phyloP scores from a whole-genome alignment of 1,140 invertebrate species.

The Penaeus vannamei region DNA sequence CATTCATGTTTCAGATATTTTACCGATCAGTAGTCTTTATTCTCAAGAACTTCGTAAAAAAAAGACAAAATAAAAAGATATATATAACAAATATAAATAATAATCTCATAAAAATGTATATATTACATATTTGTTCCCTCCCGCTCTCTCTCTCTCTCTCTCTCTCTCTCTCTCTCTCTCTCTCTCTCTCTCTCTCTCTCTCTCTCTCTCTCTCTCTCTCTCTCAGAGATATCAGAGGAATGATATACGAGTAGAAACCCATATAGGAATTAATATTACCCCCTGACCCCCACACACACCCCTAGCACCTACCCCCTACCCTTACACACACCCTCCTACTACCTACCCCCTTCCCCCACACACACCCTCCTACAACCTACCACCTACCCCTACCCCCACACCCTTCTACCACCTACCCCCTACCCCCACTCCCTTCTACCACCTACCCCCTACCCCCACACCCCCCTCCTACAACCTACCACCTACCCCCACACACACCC shows the following conservation, averaged over 20 bases:
- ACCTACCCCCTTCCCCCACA: background rate
- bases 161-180: background rate
- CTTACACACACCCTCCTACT: no score
- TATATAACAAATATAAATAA: no score
- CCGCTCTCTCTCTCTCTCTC: background rate
- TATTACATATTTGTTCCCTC: no score
- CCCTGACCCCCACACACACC: background rate
- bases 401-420: no score
- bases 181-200: background rate
- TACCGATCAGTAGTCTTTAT: no score
- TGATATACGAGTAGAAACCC: constrained; percentile 44
- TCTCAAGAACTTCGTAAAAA: no score
- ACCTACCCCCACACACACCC: constrained; percentile 16
- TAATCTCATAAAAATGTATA: no score
- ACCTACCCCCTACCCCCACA: background rate
- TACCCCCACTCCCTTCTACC: background rate
- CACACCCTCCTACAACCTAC: no score
- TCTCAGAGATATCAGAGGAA: background rate
- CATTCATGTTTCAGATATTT: no score
- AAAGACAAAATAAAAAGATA: no score
- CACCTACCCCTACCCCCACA: no score
- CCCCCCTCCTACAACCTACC: background rate
- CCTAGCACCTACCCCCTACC: background rate
- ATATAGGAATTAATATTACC: constrained; percentile 54
- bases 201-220: background rate